Percentiles rank a stretch among this genome's conserved stretches.
Conservation (phyloP, 2,113 vertebrate species). For the Proteles cristata region DNA sequence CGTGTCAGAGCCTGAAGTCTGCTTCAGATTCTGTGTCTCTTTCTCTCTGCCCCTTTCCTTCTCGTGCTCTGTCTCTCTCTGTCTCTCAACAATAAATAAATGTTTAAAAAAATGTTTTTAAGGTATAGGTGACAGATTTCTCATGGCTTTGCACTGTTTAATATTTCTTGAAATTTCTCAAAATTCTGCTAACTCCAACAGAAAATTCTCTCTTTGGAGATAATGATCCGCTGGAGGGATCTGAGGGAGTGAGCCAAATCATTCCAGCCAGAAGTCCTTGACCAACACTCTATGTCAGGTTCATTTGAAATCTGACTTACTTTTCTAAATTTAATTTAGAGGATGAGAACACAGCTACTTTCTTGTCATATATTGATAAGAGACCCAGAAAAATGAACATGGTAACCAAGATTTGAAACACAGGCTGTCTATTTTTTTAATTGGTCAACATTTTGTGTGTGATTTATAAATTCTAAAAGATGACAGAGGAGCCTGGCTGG, state of each 20-base stretch:
- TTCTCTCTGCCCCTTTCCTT: no score
- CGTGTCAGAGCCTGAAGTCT: no score
- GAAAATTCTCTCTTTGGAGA: not conserved
- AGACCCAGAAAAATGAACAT: not conserved
- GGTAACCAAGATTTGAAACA: not conserved
- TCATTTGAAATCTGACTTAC: not conserved
- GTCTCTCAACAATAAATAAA: no score
- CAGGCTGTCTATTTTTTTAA: not conserved
- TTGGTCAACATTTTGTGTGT: not conserved
- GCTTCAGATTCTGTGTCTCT: no score
- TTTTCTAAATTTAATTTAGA: not conserved
- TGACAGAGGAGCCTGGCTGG: not conserved
- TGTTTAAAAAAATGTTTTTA: not conserved
- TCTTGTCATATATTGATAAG: not conserved
- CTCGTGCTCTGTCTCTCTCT: no score
- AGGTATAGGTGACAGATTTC: not conserved
- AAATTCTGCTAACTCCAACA: not conserved
- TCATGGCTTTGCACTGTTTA: not conserved
- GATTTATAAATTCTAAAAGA: slow-evolving; percentile 23
- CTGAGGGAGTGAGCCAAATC: not conserved
- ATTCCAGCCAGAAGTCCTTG: not conserved
- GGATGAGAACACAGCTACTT: not conserved
- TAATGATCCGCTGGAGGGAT: not conserved
- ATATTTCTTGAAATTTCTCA: slow-evolving; percentile 4
- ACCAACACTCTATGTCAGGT: not conserved